Base-by-base conservation (phyloP, 1,140 invertebrate genomes). In the Conopomorpha cramerella region DNA sequence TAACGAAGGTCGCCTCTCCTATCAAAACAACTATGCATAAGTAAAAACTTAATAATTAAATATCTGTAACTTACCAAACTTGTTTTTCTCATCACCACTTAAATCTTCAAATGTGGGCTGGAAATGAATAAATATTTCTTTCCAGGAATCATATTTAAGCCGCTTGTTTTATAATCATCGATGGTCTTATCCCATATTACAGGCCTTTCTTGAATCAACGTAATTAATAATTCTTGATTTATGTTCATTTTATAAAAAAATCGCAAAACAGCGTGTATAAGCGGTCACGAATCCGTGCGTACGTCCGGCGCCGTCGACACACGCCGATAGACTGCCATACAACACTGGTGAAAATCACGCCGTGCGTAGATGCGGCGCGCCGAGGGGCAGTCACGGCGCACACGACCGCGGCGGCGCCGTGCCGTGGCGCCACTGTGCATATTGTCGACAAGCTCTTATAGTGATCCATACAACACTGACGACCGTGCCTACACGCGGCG, bases 351-450 rank as follows among this genome's bases (percentile, higher is more conserved):
- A 39, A 44, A 41, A 44, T 41, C 30, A 33, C 33, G 39, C 38
- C 41, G 41, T 44, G 41, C 34, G 38, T 41, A 41, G 36, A 41
- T 33, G 33, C 41, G 41, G 45, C 36, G 36, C 34, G 46, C 46
- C 42, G 42, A 42, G 34, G 42, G 42, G 42, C 15, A 41, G 18
- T 16, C 45, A 30, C 36, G 39, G 36, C 23, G 30, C 30, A 36
- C 19, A 16, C 39, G 36, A 35, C 38, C 16, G 42, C 37, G 42
- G 34, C 37, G 38, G 31, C 41, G 41, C n/a, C n/a, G n/a, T n/a
- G n/a, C n/a, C n/a, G n/a, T n/a, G n/a, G n/a, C n/a, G n/a, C n/a
- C n/a, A n/a, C n/a, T n/a, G n/a, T n/a, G n/a, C n/a, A n/a, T n/a
- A n/a, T n/a, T n/a, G n/a, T n/a, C n/a, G n/a, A n/a, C n/a, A n/a